Evolutionary conservation across 2,888 invertebrate genomes (phyloP).

Genomic region (Apodemia hepburni): DNA sequence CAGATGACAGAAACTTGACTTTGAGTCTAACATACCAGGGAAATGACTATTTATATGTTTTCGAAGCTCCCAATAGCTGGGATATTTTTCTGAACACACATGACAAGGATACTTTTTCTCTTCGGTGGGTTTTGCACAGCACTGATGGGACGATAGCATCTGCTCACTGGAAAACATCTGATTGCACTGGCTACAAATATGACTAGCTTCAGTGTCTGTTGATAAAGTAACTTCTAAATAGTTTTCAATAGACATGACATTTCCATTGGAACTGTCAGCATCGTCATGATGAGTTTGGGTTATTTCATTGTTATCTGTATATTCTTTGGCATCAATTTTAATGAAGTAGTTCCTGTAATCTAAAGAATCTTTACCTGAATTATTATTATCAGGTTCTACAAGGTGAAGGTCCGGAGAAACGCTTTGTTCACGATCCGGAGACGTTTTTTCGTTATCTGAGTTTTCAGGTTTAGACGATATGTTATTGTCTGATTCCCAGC

Average conservation of each 20-base stretch:
- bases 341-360: constrained; percentile 64
- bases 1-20: constrained; percentile 76
- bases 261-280: constrained; percentile 70
- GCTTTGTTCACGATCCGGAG: constrained; percentile 67
- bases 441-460: constrained; percentile 72
- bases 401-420: constrained; percentile 71
- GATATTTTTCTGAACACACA: constrained; percentile 73
- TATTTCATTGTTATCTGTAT: constrained; percentile 54
- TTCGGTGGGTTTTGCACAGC: constrained; percentile 69
- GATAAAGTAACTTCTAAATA: constrained; percentile 76
- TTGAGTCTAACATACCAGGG: constrained; percentile 75
- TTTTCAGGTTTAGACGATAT: constrained; percentile 66
- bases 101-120: constrained; percentile 76
- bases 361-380: constrained; percentile 59
- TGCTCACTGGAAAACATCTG: constrained; percentile 74
- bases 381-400: constrained; percentile 72
- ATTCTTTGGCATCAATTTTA: constrained; percentile 68
- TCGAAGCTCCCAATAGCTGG: constrained; percentile 73
- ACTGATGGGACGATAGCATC: constrained; percentile 61
- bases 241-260: constrained; percentile 76
- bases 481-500: constrained; percentile 74
- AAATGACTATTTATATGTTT: constrained; percentile 75
- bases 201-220: constrained; percentile 75
- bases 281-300: constrained; percentile 60
- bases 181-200: constrained; percentile 72